Percentiles rank a stretch among this genome's conserved stretches.
Conservation (phyloP, 1,140 invertebrate species). For the Lasaia peninsularis region DNA sequence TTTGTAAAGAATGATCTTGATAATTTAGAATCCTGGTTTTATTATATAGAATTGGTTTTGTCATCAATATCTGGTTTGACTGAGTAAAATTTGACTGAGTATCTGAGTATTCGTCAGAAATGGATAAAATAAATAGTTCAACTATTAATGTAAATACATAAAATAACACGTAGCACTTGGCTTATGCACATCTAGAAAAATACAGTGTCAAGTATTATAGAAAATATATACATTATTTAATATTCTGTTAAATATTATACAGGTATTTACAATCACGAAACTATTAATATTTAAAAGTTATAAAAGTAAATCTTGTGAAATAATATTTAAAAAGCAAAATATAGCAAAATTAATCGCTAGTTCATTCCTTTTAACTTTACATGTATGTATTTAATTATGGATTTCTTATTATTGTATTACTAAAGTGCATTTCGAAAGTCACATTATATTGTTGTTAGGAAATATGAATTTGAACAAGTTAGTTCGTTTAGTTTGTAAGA, state of each 20-base stretch:
- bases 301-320: background rate
- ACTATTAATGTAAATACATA: background rate
- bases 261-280: constrained; percentile 2
- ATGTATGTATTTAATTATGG: constrained; percentile 2
- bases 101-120: too few relatives aligned
- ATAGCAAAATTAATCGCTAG: constrained; percentile 11
- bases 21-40: too few relatives aligned
- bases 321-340: constrained; percentile 4
- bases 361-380: constrained; percentile 11
- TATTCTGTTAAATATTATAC: constrained; percentile 1
- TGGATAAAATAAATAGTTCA: background rate
- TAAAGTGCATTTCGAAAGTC: constrained; percentile 9
- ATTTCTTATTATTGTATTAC: constrained; percentile 12
- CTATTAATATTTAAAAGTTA: background rate
- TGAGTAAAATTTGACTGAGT: too few relatives aligned
- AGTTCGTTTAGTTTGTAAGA: constrained; percentile 7
- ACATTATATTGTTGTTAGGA: constrained; percentile 1
- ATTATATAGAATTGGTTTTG: too few relatives aligned
- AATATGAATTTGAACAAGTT: constrained; percentile 34
- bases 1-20: too few relatives aligned
- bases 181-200: background rate
- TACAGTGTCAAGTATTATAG: background rate
- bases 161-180: background rate
- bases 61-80: too few relatives aligned
- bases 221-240: constrained; percentile 6